Percentiles rank a stretch among this genome's conserved stretches.
Evolutionary conservation across 2,797 vertebrate genomes (phyloP).

Genomic region (Notoglanidium macrostoma): DNA sequence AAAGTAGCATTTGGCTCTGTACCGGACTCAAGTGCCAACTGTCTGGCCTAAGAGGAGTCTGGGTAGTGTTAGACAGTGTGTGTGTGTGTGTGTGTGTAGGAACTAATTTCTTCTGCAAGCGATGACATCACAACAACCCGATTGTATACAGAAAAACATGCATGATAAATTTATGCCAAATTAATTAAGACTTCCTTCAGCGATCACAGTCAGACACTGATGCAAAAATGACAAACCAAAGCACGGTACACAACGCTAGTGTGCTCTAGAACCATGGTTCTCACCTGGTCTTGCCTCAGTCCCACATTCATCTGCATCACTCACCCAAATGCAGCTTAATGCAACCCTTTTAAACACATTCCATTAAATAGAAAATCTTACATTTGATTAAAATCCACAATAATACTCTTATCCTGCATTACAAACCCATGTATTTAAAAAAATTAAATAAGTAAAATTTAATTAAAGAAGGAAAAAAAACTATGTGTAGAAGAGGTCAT

Average conservation of each 20-base stretch:
- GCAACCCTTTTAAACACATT: not conserved
- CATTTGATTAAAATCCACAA: not conserved
- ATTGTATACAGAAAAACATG: slow-evolving; percentile 28
- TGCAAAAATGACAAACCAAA: slow-evolving; percentile 10
- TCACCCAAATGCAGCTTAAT: not conserved
- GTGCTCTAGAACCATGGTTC: not conserved
- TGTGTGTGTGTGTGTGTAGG: not conserved
- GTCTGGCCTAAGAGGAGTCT: not conserved
- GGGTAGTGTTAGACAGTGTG: slow-evolving; percentile 59
- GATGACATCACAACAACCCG: slow-evolving; percentile 44
- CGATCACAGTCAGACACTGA: slow-evolving; percentile 6
- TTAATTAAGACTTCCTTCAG: slow-evolving; percentile 32
- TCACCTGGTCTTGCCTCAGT: not conserved
- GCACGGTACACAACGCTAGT: not conserved
- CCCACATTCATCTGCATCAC: not conserved
- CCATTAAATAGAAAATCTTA: too few relatives aligned
- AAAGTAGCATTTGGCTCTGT: slow-evolving; percentile 14
- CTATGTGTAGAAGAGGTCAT: not conserved
- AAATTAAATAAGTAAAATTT: not conserved
- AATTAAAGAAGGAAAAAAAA: not conserved
- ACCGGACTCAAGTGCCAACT: not conserved
- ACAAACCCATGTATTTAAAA: not conserved
- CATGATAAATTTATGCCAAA: slow-evolving; percentile 41
- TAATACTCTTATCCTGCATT: not conserved
- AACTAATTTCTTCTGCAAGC: slow-evolving; percentile 31